Evolutionary conservation across 2,888 invertebrate genomes (phyloP), one percentile per base, ranked within the genome.

Genomic region (Lasioglossum figueresi): DNA sequence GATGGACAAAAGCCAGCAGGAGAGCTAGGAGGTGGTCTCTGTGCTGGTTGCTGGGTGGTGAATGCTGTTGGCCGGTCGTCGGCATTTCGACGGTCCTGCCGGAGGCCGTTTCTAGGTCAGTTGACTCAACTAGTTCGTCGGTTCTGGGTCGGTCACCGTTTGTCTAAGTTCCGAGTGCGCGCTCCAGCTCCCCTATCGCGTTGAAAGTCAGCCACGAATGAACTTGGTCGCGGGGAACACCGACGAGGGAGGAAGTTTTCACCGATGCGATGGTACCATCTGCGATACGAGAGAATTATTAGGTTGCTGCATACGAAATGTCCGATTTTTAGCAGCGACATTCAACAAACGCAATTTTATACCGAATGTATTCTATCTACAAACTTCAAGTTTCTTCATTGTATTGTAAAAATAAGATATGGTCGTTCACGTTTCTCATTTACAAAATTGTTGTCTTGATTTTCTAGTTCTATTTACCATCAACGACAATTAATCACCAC

Each of bases 171-270:
- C 72, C 82, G 82, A 83, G 88, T 76, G 86, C 66, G 66, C 70
- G 68, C 40, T 19, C 37, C 40, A 4, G 37, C 75, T 76, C 76
- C 77, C 59, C 68, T 74, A 56, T 56, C 63, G 78, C 85, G 78
- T 80, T 48, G 90, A 85, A 88, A 90, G 89, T 90, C 89, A 90
- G 88, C 88, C 88, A 78, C 88, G 89, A 88, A 82, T 80, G 89
- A 90, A 90, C 89, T 90, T 89, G 76, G 74, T 59, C 59, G 40
- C 75, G 56, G 5, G 37, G 23, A n/a, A 37, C 70, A 40, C 40
- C n/a, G 40, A 16, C 34, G 68, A 68, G 16, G 59, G 31, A 48
- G 71, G 76, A 84, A 90, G 86, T 89, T 89, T 88, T 90, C 90
- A 90, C 88, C 68, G 81, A 80, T 78, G 80, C 68, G 81, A 80